Conservation (phyloP, 2,888 invertebrate genomes). For the Halocaridina rubra region DNA sequence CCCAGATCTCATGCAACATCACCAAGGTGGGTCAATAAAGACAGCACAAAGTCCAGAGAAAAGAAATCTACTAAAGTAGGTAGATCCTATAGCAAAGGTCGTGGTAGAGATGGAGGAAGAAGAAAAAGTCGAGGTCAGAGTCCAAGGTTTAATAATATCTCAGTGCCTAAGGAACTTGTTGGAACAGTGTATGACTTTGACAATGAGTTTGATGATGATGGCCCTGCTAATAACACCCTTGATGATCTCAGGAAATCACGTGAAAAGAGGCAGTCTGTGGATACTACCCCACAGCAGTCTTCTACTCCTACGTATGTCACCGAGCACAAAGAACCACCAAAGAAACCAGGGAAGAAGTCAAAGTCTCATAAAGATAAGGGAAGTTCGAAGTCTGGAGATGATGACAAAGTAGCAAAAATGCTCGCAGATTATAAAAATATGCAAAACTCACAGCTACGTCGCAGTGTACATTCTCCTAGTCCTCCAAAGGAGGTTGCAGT, state of each 20-base stretch:
- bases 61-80: conserved; percentile 24
- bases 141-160: conserved; percentile 49
- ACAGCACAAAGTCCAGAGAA: conserved; percentile 32
- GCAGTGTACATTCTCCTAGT: conserved; percentile 46
- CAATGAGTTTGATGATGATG: conserved; percentile 73
- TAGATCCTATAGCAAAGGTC: conserved; percentile 34
- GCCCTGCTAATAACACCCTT: conserved; percentile 66
- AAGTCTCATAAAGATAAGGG: conserved; percentile 25
- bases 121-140: conserved; percentile 44
- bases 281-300: conserved; percentile 67
- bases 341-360: conserved; percentile 50
- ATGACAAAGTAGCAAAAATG: conserved; percentile 55
- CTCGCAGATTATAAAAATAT: conserved; percentile 50
- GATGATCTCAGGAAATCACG: conserved; percentile 83
- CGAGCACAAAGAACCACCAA: conserved; percentile 50
- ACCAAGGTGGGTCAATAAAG: conserved; percentile 56
- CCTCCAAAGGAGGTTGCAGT: conserved; percentile 35
- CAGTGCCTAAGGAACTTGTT: conserved; percentile 66
- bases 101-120: conserved; percentile 40
- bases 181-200: conserved; percentile 86
- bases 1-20: conserved; percentile 52
- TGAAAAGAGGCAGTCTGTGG: conserved; percentile 81
- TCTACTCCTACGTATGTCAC: conserved; percentile 35
- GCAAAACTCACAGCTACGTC: conserved; percentile 48
- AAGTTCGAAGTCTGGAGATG: background rate